A percentile compares a stretch with the other conserved stretches of the same genome.
These are phyloP conservation scores for Trinorchestia longiramus DNA, from an alignment of 1,140 invertebrate species.

Conservation along the genomic window DNA sequence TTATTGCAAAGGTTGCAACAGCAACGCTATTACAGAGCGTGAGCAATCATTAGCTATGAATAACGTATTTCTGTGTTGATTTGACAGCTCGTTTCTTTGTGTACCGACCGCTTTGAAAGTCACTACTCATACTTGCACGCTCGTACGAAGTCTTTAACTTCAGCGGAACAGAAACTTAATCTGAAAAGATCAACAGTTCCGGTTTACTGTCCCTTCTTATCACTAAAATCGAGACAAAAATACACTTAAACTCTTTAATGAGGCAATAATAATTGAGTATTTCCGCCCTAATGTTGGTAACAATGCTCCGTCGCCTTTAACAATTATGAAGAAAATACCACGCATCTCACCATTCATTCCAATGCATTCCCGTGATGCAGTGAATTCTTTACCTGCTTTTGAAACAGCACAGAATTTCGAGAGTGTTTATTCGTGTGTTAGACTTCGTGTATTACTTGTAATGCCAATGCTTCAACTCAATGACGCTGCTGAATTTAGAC, in stretches of 20 bases:
- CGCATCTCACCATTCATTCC: not conserved
- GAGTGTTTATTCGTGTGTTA: not conserved
- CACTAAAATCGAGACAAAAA: not conserved
- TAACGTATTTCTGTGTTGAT: not conserved
- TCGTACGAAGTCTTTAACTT: not conserved
- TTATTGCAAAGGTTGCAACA: not conserved
- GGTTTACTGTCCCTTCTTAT: not conserved
- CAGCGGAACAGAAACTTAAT: not conserved
- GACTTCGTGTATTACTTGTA: not conserved
- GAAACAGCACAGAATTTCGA: not conserved
- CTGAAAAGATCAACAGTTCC: not conserved
- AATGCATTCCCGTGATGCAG: not conserved
- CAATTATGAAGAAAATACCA: not conserved
- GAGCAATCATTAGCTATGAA: not conserved
- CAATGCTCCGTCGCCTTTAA: not conserved
- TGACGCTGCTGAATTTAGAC: no score
- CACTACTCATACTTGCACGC: not conserved
- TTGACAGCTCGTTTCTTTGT: not conserved
- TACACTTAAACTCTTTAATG: not conserved
- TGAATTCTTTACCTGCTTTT: not conserved
- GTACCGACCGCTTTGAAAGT: not conserved
- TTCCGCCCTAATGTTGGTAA: not conserved
- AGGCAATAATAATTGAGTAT: not conserved
- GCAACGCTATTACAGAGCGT: not conserved
- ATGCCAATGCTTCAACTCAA: not conserved